phyloP scores from a whole-genome alignment of 2,888 invertebrate species.

The Caenorhabditis sp. region DNA sequence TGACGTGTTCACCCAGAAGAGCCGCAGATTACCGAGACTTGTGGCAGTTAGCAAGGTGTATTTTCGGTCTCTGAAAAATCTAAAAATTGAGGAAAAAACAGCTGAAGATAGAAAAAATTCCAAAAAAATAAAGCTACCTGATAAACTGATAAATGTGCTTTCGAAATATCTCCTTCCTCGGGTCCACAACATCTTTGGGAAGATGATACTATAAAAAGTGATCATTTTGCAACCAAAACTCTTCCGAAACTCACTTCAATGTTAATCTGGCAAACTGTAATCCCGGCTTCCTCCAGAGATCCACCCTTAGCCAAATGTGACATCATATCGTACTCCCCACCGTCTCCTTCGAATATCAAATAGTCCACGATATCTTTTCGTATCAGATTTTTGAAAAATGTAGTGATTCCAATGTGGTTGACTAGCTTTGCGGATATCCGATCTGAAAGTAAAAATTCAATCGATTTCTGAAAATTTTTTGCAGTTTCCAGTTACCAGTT shows the following conservation, averaged over 20 bases:
- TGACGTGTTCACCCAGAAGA: constrained; percentile 59
- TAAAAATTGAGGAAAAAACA: no score
- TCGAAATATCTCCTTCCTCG: constrained; percentile 42
- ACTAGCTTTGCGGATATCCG: not conserved
- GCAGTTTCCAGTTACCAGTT: not conserved
- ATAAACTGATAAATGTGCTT: constrained; percentile 49
- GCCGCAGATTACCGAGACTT: constrained; percentile 36
- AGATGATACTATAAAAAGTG: no score
- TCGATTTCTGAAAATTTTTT: not conserved
- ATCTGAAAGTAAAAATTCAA: not conserved
- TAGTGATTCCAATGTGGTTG: constrained; percentile 43
- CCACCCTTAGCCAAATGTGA: constrained; percentile 46
- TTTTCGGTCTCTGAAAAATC: constrained; percentile 52
- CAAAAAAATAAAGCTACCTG: constrained; percentile 26
- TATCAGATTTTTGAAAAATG: constrained; percentile 54
- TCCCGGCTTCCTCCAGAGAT: constrained; percentile 45
- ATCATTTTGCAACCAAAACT: no score
- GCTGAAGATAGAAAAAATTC: no score
- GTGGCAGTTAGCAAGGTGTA: constrained; percentile 40
- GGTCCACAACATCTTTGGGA: constrained; percentile 42
- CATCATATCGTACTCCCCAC: constrained; percentile 61
- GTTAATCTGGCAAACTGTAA: constrained; percentile 59
- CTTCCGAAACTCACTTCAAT: no score
- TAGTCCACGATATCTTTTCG: constrained; percentile 50
- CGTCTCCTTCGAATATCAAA: constrained; percentile 49